Evolutionary conservation across 2,888 invertebrate species (phyloP).

Genomic region (Andrena camellia): DNA sequence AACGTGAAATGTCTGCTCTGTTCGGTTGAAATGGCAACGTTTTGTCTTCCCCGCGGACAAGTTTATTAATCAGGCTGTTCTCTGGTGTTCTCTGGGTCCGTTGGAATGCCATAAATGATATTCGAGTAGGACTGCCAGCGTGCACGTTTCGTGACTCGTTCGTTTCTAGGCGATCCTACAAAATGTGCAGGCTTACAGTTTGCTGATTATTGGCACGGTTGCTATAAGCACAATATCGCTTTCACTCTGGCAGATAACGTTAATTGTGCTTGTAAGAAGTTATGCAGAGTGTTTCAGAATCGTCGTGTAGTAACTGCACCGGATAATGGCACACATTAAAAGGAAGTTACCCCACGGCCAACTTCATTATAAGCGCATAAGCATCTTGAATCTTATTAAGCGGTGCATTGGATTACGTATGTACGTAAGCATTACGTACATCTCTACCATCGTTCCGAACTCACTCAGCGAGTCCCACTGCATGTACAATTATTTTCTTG

Average conservation of each 20-base stretch:
- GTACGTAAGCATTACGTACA: too few relatives aligned
- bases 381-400: too few relatives aligned
- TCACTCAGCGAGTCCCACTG: too few relatives aligned
- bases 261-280: not conserved
- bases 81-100: not conserved
- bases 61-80: constrained; percentile 3
- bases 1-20: not conserved
- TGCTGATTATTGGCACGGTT: not conserved
- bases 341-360: too few relatives aligned
- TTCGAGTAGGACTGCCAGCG: not conserved
- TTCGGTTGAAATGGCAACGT: not conserved
- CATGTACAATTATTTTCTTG: not conserved
- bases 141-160: not conserved
- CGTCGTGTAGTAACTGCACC: not conserved
- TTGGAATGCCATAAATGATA: not conserved
- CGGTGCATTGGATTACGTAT: too few relatives aligned
- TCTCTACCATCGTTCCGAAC: too few relatives aligned
- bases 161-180: not conserved
- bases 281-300: not conserved
- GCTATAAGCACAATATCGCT: not conserved
- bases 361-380: too few relatives aligned
- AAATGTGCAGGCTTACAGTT: not conserved
- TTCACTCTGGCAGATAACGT: not conserved
- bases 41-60: not conserved
- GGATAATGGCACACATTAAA: too few relatives aligned